These are phyloP conservation scores for Malacosoma neustria DNA, from an alignment of 2,888 invertebrate species.

Conservation along the genomic window DNA sequence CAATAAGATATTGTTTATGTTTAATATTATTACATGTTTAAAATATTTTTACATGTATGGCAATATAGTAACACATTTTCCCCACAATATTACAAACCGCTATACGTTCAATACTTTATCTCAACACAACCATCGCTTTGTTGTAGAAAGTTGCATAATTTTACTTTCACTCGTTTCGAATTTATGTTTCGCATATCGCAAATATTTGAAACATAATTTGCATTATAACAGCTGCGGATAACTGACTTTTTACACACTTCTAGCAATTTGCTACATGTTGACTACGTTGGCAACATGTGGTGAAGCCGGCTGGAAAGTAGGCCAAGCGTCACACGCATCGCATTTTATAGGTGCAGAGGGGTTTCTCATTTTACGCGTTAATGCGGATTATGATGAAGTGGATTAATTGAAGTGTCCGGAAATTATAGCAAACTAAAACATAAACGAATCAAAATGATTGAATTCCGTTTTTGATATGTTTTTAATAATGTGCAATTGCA, in stretches of 20 bases:
- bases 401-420: too few relatives aligned
- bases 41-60: too few relatives aligned
- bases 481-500: too few relatives aligned
- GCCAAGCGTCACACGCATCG: slow-evolving; percentile 64
- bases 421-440: too few relatives aligned
- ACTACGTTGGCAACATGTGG: slow-evolving; percentile 55
- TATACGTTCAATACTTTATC: slow-evolving; percentile 24
- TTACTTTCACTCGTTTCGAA: slow-evolving; percentile 61
- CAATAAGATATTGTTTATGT: too few relatives aligned
- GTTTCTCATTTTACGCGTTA: slow-evolving; percentile 43
- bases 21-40: too few relatives aligned
- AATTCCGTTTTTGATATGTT: too few relatives aligned
- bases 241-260: slow-evolving; percentile 27
- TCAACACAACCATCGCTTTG: slow-evolving; percentile 17
- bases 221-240: slow-evolving; percentile 40
- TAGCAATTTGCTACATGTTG: slow-evolving; percentile 29
- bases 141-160: slow-evolving; percentile 71
- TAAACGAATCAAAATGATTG: too few relatives aligned
- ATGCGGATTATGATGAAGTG: not conserved
- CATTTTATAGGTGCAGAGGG: slow-evolving; percentile 59
- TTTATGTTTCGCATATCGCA: slow-evolving; percentile 52
- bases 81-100: not conserved
- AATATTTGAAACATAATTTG: slow-evolving; percentile 52
- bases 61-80: not conserved
- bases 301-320: slow-evolving; percentile 62